These are phyloP conservation scores for Ophraella communa DNA, from an alignment of 2,888 invertebrate species.

Conservation along the genomic window DNA sequence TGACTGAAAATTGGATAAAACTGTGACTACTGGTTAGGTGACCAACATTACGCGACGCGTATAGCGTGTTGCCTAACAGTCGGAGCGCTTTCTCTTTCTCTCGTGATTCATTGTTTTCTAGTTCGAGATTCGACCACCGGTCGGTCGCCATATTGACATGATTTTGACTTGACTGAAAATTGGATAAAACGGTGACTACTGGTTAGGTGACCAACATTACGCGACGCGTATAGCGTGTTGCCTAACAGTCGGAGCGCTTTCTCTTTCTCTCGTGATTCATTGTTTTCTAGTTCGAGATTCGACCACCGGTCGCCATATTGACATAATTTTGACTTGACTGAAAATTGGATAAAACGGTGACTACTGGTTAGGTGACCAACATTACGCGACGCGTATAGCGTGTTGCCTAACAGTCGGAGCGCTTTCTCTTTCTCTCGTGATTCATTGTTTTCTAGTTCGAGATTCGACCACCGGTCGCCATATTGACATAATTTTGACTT, in stretches of 20 bases:
- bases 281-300: constrained; percentile 18
- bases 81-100: too few species aligned
- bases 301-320: constrained; percentile 22
- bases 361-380: not conserved
- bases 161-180: constrained; percentile 25
- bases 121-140: constrained; percentile 14
- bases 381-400: not conserved
- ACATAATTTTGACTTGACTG: constrained; percentile 27
- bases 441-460: constrained; percentile 16
- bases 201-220: not conserved
- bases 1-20: too few species aligned
- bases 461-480: constrained; percentile 18
- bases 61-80: too few species aligned
- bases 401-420: not conserved
- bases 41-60: not conserved
- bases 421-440: too few species aligned
- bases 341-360: not conserved
- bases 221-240: too few species aligned
- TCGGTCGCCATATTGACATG: constrained; percentile 26
- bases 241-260: too few species aligned
- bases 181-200: too few species aligned
- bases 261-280: constrained; percentile 7
- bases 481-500: constrained; percentile 28
- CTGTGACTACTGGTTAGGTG: not conserved
- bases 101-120: constrained; percentile 13